Conservation (phyloP, 2,113 vertebrate genomes). For the Alouatta palliata region DNA sequence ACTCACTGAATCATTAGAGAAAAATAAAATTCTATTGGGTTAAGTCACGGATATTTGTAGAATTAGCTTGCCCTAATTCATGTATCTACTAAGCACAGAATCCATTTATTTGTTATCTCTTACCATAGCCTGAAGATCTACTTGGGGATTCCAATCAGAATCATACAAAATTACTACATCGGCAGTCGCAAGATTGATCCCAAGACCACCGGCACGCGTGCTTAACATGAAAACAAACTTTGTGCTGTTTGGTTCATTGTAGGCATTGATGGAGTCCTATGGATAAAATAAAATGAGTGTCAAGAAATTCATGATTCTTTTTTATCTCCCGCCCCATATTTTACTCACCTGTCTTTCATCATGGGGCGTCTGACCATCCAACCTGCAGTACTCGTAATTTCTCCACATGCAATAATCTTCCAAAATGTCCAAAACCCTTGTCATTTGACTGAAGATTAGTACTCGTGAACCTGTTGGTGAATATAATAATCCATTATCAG, state of each 20-base stretch:
- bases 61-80: not conserved
- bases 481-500: not conserved
- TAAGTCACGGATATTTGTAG: not conserved
- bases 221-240: conserved; percentile 99
- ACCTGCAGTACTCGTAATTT: conserved; percentile 94
- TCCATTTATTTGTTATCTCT: conserved; percentile 22
- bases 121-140: conserved; percentile 99
- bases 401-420: conserved; percentile 99
- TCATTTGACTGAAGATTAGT: conserved; percentile 99
- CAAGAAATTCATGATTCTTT: not conserved
- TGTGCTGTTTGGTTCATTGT: conserved; percentile 94
- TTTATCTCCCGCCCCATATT: not conserved
- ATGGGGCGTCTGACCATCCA: conserved; percentile 97
- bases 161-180: conserved; percentile 99
- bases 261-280: conserved; percentile 95
- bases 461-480: conserved; percentile 91
- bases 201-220: conserved; percentile 96
- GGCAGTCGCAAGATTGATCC: conserved; percentile 98
- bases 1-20: not conserved
- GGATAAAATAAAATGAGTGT: conserved; percentile 36
- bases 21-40: conserved; percentile 7
- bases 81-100: not conserved
- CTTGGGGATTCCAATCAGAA: conserved; percentile 99
- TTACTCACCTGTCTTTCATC: conserved; percentile 95
- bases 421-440: conserved; percentile 96